Base-by-base conservation (phyloP, 2,888 invertebrate species). In the Buathra laborator region DNA sequence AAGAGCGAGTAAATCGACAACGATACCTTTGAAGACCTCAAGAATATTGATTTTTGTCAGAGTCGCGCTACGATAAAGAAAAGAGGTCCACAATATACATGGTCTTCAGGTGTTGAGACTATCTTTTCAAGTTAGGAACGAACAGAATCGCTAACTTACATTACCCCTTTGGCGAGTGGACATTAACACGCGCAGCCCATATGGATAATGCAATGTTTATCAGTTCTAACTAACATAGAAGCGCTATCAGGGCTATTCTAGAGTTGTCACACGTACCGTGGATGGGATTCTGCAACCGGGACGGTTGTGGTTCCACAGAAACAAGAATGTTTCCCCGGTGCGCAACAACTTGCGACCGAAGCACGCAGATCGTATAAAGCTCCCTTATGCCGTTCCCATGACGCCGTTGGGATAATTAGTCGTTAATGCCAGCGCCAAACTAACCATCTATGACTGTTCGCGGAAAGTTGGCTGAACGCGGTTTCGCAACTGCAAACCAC, bases 371-470 rank as follows among this genome's bases (percentile, higher is more conserved):
- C 14, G 44, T n/a, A 12, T 19, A 29, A 32, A 62, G 62, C 62
- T 32, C 29, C 14, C 62, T 46, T 44, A 19, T 32, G 3, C 3
- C 44, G 32, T 32, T 44, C 71, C 66, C 48, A 19, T 51, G 64
- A 74, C 46, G 64, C 70, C 16, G 59, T 43, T 24, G 37, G 68
- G 24, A 72, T 81, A 78, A 77, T 81, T 81, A 62, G 81, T 77
- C 56, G 81, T 77, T 77, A 72, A 77, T 81, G 66, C 72, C 44
- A 29, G 48, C 62, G 67, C 43, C 67, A 56, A 77, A 44, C 66
- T 62, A 81, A 84, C 59, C 62, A 67, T 68, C 77, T 71, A 68
- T 74, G 59, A 84, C 48, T 37, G 81, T 81, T 78, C 14, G 84
- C 16, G 32, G 56, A 84, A 84, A 81, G 81, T 84, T 84, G 59